Evolutionary conservation across 1,140 invertebrate species (phyloP), one percentile per base, ranked within the genome.

Genomic region (Campoletis sonorensis): DNA sequence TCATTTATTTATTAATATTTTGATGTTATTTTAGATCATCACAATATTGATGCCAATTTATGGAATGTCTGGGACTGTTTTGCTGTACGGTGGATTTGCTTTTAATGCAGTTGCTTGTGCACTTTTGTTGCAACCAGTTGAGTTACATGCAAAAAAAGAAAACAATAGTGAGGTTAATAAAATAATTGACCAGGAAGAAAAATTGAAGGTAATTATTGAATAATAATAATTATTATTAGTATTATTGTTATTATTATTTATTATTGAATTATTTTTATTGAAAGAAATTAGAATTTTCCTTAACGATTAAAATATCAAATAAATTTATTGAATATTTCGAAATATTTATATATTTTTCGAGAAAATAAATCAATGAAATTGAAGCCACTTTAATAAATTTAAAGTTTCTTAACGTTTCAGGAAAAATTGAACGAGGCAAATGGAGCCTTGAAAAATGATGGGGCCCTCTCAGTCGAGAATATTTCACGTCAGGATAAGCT

Each of bases 121-220:
- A 2, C 87, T 95, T 45, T 87, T 95, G 77, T 87, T 94, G 51
- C 94, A 95, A 82, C 94, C 94, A 33, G 94, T 95, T 21, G 91
- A 92, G 58, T 94, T 93, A 92, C 95, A 96, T 87, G 89, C 93
- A 51, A 93, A 93, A 84, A 80, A 85, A 84, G 16, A 58, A 18
- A 23, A 13, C 30, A 82, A 84, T 13, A 15, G 81, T 11, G 26
- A 49, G 26, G 49, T 49, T n/a, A 18, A 58, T 16, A 49, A 64
- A n/a, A 18, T 30, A 0, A n/a, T 51, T 64, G 61, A 13, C 1
- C 61, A 54, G 23, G 23, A 13, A 0, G 40, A 54, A 27, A 51
- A 18, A 26, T 16, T 26, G 4, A 26, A 23, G 27, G 27, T 61
- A 49, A 4, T 33, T 61, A 37, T 10, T 5, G 21, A 54, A n/a